Conservation (phyloP, 2,113 vertebrate genomes). For the Oreotragus oreotragus region DNA sequence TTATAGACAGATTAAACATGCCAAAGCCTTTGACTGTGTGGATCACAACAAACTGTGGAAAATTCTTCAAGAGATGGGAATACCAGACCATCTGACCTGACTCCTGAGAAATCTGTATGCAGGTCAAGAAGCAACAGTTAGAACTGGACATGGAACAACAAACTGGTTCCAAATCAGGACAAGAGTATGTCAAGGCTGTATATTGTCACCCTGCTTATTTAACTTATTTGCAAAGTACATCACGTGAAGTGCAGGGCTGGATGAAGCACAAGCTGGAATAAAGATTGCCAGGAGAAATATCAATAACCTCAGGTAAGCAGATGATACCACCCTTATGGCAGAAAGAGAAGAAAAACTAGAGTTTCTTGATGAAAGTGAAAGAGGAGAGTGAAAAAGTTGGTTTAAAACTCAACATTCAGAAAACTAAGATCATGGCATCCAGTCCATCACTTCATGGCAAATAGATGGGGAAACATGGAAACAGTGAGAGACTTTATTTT, state of each 20-base stretch:
- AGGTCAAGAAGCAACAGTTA: background rate
- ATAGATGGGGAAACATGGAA: background rate
- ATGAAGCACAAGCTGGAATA: background rate
- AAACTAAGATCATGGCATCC: background rate
- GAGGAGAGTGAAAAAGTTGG: background rate
- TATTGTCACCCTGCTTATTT: background rate
- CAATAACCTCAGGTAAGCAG: background rate
- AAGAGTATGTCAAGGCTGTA: background rate
- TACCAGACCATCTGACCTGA: background rate
- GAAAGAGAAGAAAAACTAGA: background rate
- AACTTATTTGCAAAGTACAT: background rate
- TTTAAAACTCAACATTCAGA: background rate
- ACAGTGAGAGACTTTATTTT: background rate
- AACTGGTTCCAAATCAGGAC: background rate
- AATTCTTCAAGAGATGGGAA: background rate
- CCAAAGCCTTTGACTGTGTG: background rate
- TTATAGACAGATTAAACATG: background rate
- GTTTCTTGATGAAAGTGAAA: background rate
- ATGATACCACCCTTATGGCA: background rate
- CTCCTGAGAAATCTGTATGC: background rate
- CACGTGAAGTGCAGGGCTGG: background rate
- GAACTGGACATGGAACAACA: background rate
- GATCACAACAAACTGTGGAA: background rate
- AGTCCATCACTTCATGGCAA: background rate
- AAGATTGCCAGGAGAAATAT: background rate